phyloP scores from a whole-genome alignment of 35 echinoderm and acorn worm species.

The Lytechinus pictus region DNA sequence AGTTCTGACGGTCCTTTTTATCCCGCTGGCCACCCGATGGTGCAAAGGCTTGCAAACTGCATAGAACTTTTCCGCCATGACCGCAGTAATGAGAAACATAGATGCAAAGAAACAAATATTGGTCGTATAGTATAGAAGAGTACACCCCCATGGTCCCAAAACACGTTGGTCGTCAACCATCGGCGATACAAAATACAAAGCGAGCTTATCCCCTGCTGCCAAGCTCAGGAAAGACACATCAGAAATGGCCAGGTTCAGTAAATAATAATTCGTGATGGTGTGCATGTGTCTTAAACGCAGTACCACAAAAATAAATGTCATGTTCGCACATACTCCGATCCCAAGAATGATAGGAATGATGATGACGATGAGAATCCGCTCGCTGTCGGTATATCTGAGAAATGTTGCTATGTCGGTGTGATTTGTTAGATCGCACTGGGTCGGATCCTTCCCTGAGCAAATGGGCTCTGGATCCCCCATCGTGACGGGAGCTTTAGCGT shows the following conservation, averaged over 20 bases:
- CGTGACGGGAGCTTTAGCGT: neutral
- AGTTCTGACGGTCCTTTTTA: slow-evolving; percentile 47
- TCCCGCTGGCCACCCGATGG: slow-evolving; percentile 59
- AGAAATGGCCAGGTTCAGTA: slow-evolving; percentile 69
- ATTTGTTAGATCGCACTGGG: neutral
- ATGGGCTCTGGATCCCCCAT: neutral
- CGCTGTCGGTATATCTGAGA: neutral
- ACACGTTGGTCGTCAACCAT: slow-evolving; percentile 45
- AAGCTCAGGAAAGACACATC: slow-evolving; percentile 68
- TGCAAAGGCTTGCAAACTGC: slow-evolving; percentile 66
- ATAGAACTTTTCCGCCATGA: slow-evolving; percentile 49
- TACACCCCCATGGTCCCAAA: slow-evolving; percentile 57
- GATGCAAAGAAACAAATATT: slow-evolving; percentile 66
- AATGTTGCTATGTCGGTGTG: neutral
- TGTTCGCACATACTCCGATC: slow-evolving; percentile 65
- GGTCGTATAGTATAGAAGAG: slow-evolving; percentile 29
- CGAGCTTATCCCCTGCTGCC: slow-evolving; percentile 51
- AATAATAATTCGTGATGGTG: slow-evolving; percentile 75
- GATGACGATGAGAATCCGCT: slow-evolving; percentile 49
- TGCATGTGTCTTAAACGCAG: slow-evolving; percentile 67
- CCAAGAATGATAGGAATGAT: slow-evolving; percentile 59
- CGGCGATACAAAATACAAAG: neutral
- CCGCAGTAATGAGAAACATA: slow-evolving; percentile 62
- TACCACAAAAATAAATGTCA: slow-evolving; percentile 61
- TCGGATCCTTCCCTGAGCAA: neutral